A percentile compares a stretch with the other conserved stretches of the same genome.
Conservation (phyloP, 2,797 vertebrate genomes). For the Rallus crepitans region DNA sequence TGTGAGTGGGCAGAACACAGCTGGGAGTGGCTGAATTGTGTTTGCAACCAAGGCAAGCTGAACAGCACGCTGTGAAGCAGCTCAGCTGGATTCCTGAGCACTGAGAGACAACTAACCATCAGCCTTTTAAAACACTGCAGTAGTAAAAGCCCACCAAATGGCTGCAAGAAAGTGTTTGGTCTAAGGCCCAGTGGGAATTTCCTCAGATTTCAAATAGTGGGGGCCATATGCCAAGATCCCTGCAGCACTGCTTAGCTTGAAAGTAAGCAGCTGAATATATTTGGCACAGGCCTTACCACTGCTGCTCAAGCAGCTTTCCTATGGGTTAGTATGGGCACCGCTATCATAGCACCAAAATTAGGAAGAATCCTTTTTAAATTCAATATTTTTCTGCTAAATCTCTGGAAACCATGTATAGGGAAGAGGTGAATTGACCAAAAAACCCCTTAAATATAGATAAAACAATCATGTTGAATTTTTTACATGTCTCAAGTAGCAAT, state of each 20-base stretch:
- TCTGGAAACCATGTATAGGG: background rate
- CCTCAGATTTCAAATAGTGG: slow-evolving; percentile 47
- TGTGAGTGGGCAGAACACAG: slow-evolving; percentile 47
- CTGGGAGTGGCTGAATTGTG: slow-evolving; percentile 52
- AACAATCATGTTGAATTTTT: background rate
- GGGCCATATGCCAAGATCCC: slow-evolving; percentile 34
- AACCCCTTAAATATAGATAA: background rate
- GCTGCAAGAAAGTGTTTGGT: slow-evolving; percentile 49
- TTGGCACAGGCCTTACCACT: slow-evolving; percentile 35
- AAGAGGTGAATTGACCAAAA: background rate
- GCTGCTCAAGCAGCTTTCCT: background rate
- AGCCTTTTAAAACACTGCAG: slow-evolving; percentile 10
- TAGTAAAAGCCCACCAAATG: slow-evolving; percentile 49
- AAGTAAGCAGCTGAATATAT: slow-evolving; percentile 51
- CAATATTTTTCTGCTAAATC: background rate
- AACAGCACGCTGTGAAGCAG: slow-evolving; percentile 11
- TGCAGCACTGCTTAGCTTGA: slow-evolving; percentile 16
- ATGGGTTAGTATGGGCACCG: background rate
- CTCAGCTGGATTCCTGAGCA: slow-evolving; percentile 44
- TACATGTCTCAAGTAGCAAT: background rate
- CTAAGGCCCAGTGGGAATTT: slow-evolving; percentile 60
- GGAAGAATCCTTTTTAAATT: background rate
- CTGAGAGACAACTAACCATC: slow-evolving; percentile 35
- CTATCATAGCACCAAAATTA: background rate
- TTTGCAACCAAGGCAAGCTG: background rate